Conservation (phyloP, 2,888 invertebrate genomes). For the Parelbella ahira region DNA sequence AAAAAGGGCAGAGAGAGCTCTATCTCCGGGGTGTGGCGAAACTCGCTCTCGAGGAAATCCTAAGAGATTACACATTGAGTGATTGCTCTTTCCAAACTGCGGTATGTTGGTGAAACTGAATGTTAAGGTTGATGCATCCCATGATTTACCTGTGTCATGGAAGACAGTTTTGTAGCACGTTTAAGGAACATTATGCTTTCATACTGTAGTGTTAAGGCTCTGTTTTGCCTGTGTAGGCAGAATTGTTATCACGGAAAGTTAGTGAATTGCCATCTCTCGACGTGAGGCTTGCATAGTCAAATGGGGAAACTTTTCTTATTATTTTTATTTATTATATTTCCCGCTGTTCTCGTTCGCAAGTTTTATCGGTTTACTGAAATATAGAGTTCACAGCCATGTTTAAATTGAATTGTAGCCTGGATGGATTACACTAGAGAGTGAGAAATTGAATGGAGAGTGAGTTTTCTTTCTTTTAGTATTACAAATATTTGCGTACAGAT, state of each 20-base stretch:
- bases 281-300: constrained; percentile 53
- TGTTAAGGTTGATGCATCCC: constrained; percentile 56
- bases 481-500: too few relatives aligned
- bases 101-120: constrained; percentile 59
- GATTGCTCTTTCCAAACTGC: constrained; percentile 73
- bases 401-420: constrained; percentile 22
- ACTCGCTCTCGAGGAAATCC: constrained; percentile 55
- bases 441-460: too few relatives aligned
- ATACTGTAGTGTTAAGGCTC: neutral
- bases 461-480: too few relatives aligned
- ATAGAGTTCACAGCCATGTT: constrained; percentile 19
- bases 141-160: constrained; percentile 55
- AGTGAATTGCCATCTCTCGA: constrained; percentile 54
- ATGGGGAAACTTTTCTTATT: constrained; percentile 78
- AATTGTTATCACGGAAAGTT: constrained; percentile 41
- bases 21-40: constrained; percentile 47
- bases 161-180: constrained; percentile 28
- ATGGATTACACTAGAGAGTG: constrained; percentile 11
- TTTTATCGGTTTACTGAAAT: constrained; percentile 37
- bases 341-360: constrained; percentile 50
- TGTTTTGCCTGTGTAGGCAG: neutral
- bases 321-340: constrained; percentile 74
- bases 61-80: constrained; percentile 77
- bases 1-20: constrained; percentile 52
- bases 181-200: constrained; percentile 3